A percentile compares a stretch with the other conserved stretches of the same genome.
phyloP scores from a whole-genome alignment of 2,888 invertebrate species.

The Drepanosiphum platanoidis region DNA sequence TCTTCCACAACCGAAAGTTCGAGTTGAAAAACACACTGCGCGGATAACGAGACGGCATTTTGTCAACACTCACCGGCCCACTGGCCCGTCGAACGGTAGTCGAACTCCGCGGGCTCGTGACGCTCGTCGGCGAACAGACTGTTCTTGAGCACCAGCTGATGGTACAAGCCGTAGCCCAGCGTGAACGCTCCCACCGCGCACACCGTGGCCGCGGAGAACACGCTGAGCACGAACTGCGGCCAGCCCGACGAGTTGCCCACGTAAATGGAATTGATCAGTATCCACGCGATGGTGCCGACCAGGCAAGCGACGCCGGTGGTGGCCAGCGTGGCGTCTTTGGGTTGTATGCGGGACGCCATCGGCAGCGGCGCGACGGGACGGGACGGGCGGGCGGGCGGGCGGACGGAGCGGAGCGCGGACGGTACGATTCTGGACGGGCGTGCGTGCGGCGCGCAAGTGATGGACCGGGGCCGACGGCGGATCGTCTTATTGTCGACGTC shows the following conservation, averaged over 20 bases:
- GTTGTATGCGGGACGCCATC: constrained; percentile 8
- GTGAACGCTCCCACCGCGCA: background rate
- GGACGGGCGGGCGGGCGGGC: background rate
- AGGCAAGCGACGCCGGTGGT: constrained; percentile 24
- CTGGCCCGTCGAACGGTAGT: constrained; percentile 11
- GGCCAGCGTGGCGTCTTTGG: constrained; percentile 10
- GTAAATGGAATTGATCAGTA: constrained; percentile 43
- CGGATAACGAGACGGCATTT: background rate
- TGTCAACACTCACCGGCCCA: constrained; percentile 17
- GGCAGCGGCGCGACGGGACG: no score
- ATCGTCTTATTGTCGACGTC: background rate
- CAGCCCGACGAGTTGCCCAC: background rate
- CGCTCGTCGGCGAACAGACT: constrained; percentile 23
- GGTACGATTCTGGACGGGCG: background rate
- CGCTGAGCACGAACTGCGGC: constrained; percentile 37
- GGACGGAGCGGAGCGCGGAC: no score
- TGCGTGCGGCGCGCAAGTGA: background rate
- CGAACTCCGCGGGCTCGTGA: background rate
- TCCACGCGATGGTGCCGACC: constrained; percentile 13
- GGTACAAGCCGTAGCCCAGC: constrained; percentile 23
- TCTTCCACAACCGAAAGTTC: no score
- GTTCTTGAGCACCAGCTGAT: constrained; percentile 15
- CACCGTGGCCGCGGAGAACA: constrained; percentile 11
- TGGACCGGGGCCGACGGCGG: background rate
- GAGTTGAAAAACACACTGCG: no score